Evolutionary conservation across 2,888 invertebrate species (phyloP).

Genomic region (Entomobrya multifasciata): DNA sequence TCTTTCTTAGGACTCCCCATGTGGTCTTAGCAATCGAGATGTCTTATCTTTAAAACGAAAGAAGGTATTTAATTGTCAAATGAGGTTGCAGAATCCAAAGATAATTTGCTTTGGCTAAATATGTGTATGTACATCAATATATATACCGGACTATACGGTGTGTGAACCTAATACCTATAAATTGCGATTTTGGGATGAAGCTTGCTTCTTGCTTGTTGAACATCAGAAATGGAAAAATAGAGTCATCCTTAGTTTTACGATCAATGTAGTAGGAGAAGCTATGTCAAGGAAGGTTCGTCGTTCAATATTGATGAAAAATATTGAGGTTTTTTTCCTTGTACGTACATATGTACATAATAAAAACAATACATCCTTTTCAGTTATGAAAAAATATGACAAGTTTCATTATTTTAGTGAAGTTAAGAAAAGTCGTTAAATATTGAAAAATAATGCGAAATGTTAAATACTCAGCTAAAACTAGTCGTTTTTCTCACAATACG

Average conservation of each 20-base stretch:
- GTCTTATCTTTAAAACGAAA: slow-evolving; percentile 64
- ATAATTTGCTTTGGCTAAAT: slow-evolving; percentile 55
- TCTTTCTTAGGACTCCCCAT: slow-evolving; percentile 58
- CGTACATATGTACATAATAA: neutral
- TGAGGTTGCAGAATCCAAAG: slow-evolving; percentile 68
- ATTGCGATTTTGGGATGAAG: too few species aligned
- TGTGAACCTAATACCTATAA: too few species aligned
- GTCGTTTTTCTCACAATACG: neutral
- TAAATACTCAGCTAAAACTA: slow-evolving; percentile 31
- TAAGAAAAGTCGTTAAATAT: slow-evolving; percentile 48
- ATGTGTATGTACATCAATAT: neutral
- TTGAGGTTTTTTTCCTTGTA: slow-evolving; percentile 46
- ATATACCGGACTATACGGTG: too few species aligned
- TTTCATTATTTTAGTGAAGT: slow-evolving; percentile 11
- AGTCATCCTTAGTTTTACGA: slow-evolving; percentile 24
- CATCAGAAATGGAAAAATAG: slow-evolving; percentile 10
- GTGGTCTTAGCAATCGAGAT: slow-evolving; percentile 64
- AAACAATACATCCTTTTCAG: too few species aligned
- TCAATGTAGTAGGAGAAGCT: neutral
- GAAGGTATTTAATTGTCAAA: slow-evolving; percentile 71
- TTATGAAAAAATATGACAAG: neutral
- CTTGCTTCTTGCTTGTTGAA: too few species aligned
- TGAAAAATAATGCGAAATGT: slow-evolving; percentile 42
- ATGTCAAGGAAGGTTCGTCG: neutral
- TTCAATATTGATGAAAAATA: slow-evolving; percentile 44